A percentile compares a stretch with the other conserved stretches of the same genome.
Evolutionary conservation across 2,113 vertebrate genomes (phyloP).

Genomic region (Saccopteryx bilineata): DNA sequence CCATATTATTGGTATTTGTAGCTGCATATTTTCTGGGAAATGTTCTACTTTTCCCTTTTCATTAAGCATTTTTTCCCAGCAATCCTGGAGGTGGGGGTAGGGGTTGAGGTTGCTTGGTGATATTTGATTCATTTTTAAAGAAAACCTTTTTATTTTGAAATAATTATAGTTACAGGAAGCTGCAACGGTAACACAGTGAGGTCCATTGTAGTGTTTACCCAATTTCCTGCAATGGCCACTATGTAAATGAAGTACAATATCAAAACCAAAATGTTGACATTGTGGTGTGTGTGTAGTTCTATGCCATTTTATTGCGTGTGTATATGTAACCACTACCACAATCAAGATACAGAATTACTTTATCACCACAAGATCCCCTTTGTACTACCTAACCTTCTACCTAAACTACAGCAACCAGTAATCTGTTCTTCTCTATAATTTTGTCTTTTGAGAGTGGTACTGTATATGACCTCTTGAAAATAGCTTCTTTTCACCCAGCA

Average conservation of each 20-base stretch:
- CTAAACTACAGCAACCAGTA: background rate
- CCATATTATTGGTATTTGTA: background rate
- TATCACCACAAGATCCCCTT: background rate
- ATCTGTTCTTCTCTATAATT: background rate
- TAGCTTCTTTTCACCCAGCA: background rate
- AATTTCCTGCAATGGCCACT: background rate
- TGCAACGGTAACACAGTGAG: background rate
- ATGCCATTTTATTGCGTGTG: background rate
- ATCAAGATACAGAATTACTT: background rate
- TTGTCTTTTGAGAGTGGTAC: background rate
- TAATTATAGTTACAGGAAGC: background rate
- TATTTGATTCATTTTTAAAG: background rate
- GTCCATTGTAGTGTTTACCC: background rate
- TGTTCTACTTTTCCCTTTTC: background rate
- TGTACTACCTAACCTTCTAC: background rate
- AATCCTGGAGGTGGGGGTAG: background rate
- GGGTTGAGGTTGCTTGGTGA: background rate
- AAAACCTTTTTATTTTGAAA: background rate
- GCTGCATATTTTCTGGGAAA: background rate
- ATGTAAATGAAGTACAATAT: background rate
- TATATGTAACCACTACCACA: background rate
- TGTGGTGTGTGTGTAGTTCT: background rate
- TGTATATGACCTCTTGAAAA: background rate
- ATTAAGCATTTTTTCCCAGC: background rate
- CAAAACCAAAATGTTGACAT: background rate